phyloP scores from a whole-genome alignment of 1,140 invertebrate genomes.

The Yoshiicerus persimilis region DNA sequence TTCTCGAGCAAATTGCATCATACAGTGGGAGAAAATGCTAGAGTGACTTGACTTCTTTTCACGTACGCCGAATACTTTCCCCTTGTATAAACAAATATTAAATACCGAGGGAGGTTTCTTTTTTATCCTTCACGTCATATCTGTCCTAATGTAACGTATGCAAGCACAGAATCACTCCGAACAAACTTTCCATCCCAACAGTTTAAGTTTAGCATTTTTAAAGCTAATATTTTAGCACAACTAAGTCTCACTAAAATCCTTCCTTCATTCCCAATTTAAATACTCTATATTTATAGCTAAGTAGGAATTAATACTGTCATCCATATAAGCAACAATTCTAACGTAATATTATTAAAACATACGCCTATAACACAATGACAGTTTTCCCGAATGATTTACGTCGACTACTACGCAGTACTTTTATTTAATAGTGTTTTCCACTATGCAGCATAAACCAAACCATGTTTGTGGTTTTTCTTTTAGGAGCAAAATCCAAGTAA shows the following conservation, averaged over 20 bases:
- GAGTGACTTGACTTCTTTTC: neutral
- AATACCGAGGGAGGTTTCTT: neutral
- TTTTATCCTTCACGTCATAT: neutral
- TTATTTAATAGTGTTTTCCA: too few species aligned
- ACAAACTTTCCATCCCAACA: neutral
- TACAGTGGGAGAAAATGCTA: neutral
- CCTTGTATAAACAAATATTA: neutral
- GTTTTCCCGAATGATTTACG: too few species aligned
- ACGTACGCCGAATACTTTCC: neutral
- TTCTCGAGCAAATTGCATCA: conserved; percentile 6
- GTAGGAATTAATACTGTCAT: neutral
- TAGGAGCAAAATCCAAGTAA: too few species aligned
- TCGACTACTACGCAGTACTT: too few species aligned
- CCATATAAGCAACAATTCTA: too few species aligned
- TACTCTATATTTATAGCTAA: neutral
- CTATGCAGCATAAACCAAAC: too few species aligned
- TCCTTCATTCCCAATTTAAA: neutral
- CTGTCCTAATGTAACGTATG: neutral
- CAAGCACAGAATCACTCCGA: neutral
- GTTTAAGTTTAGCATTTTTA: neutral
- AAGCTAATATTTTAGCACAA: neutral
- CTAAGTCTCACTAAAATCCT: neutral
- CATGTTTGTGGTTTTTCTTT: too few species aligned
- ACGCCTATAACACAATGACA: too few species aligned
- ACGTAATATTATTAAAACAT: neutral